Percentiles rank a stretch among this genome's conserved stretches.
phyloP scores from a whole-genome alignment of 2,113 vertebrate species.

The Hemibagrus wyckioides region DNA sequence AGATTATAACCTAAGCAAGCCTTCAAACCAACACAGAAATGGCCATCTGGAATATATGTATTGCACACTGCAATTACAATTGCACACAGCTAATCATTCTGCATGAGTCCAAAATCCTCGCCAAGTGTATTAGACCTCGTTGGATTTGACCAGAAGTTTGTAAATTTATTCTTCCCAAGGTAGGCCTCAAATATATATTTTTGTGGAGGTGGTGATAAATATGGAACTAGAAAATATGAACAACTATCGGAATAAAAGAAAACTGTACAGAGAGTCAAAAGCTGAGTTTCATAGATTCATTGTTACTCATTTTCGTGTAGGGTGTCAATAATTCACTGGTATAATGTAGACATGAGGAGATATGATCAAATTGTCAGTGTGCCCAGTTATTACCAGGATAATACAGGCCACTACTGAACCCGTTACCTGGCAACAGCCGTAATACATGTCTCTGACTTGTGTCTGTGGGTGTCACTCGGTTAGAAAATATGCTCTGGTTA shows the following conservation, averaged over 20 bases:
- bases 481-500: slow-evolving; percentile 1
- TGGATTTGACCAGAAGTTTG: no score
- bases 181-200: background rate
- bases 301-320: background rate
- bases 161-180: background rate
- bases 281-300: background rate
- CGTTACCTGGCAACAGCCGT: slow-evolving; percentile 39
- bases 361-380: slow-evolving; percentile 3
- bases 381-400: slow-evolving; percentile 23
- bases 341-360: background rate
- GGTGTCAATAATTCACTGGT: background rate
- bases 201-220: background rate
- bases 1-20: background rate
- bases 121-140: background rate
- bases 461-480: slow-evolving; percentile 13
- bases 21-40: background rate
- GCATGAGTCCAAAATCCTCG: background rate
- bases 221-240: no score
- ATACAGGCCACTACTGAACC: slow-evolving; percentile 9
- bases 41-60: background rate
- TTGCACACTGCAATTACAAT: background rate
- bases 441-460: slow-evolving; percentile 26
- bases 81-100: background rate
- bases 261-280: background rate
- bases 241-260: background rate